Evolutionary conservation across 2,113 vertebrate species (phyloP), one percentile per base, ranked within the genome.

Genomic region (Hippocampus abdominalis): DNA sequence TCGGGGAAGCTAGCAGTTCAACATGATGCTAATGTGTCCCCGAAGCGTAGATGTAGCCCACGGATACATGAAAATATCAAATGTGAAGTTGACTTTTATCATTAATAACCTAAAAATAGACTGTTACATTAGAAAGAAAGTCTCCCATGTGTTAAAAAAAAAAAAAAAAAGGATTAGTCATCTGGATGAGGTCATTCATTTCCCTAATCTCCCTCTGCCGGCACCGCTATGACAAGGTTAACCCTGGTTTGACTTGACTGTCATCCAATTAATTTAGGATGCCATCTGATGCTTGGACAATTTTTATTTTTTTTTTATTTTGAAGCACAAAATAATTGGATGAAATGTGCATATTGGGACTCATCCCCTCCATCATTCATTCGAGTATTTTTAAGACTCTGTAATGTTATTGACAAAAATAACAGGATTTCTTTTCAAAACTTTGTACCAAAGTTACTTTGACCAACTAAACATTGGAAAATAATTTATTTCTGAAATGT

Each of bases 401-500:
- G 42, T 44, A 12, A 44, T 10, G 3, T 11, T 32, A 32, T 32
- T 12, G 13, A 46, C 44, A 46, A 46, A 46, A 46, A 46, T 15
- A 48, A n/a, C 12, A 12, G 42, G 11, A 44, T 44, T 60, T 59
- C 27, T 29, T 59, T 49, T 48, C 8, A 8, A 21, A 54, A 11
- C 21, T 23, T 54, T 54, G n/a, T 23, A 56, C 20, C 12, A 8
- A 56, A n/a, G n/a, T n/a, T n/a, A n/a, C n/a, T n/a, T n/a, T n/a
- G n/a, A 46, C 40, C 39, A 0, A 2, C 3, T 56, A 74, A 87
- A 90, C 90, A 91, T 91, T 90, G 88, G 90, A 92, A 91, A 91
- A 92, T 91, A 87, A 90, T 91, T 90, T 91, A 91, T 91, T 91
- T 91, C 83, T 81, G 88, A 91, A 91, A 91, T 86, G 86, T 88